Conservation (phyloP, 2,797 vertebrate species). For the Eospalax fontanierii region DNA sequence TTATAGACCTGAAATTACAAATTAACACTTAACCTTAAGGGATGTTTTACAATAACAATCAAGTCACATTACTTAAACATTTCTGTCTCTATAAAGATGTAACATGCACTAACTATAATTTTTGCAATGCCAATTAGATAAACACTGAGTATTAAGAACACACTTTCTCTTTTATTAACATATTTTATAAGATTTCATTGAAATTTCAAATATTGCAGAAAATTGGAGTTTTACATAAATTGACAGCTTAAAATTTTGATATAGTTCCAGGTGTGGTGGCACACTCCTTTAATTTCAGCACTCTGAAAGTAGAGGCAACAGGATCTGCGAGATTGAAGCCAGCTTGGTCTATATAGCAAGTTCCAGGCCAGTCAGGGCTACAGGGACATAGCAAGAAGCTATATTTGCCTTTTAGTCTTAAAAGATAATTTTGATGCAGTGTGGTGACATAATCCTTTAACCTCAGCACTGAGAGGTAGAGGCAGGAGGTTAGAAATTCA, state of each 20-base stretch:
- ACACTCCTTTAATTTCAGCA: too few species aligned
- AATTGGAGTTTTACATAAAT: not conserved
- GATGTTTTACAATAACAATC: not conserved
- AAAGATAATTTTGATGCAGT: too few species aligned
- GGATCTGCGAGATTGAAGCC: too few species aligned
- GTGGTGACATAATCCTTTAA: too few species aligned
- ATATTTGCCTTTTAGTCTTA: not conserved
- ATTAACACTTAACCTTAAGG: not conserved
- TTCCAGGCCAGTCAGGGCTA: too few species aligned
- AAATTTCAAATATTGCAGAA: not conserved
- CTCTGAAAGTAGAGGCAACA: too few species aligned
- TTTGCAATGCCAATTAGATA: not conserved
- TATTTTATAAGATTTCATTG: constrained; percentile 1
- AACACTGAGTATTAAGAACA: not conserved
- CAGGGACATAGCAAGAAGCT: not conserved
- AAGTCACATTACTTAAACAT: not conserved
- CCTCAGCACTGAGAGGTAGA: too few species aligned
- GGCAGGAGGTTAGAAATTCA: too few species aligned
- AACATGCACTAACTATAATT: not conserved
- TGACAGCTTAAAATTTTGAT: too few species aligned
- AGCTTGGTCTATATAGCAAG: too few species aligned
- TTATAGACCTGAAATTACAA: not conserved
- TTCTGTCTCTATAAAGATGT: not conserved
- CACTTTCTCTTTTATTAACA: not conserved
- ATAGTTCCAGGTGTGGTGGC: too few species aligned